Percentiles rank a stretch among this genome's conserved stretches.
Conservation (phyloP, 2,888 invertebrate genomes). For the Scaptomyza tumidula region DNA sequence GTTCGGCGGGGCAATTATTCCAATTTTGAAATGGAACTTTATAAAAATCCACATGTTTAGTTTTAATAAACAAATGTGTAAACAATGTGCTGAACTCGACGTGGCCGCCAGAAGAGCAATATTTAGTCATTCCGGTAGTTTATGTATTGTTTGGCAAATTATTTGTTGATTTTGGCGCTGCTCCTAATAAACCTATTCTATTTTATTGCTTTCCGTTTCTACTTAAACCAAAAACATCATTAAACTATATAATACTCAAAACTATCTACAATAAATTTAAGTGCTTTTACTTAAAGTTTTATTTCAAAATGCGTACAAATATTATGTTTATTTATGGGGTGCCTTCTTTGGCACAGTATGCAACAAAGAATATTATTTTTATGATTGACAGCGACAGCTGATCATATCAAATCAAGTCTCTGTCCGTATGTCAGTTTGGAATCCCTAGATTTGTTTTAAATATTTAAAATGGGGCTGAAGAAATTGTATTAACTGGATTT, state of each 20-base stretch:
- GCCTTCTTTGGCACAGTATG: slow-evolving; percentile 29
- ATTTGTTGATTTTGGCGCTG: slow-evolving; percentile 51
- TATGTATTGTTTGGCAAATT: slow-evolving; percentile 52
- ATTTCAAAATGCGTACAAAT: slow-evolving; percentile 27
- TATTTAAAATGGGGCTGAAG: background rate
- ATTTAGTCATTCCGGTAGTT: slow-evolving; percentile 55
- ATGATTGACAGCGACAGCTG: slow-evolving; percentile 65
- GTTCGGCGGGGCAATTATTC: slow-evolving; percentile 32
- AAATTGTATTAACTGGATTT: background rate
- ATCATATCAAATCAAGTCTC: slow-evolving; percentile 38
- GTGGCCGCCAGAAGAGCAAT: slow-evolving; percentile 46
- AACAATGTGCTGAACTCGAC: slow-evolving; percentile 41
- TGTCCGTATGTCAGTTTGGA: slow-evolving; percentile 34
- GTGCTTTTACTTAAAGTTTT: slow-evolving; percentile 37
- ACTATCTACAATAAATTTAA: slow-evolving; percentile 45
- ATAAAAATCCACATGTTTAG: slow-evolving; percentile 66
- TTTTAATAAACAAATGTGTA: slow-evolving; percentile 67
- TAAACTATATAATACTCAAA: slow-evolving; percentile 56
- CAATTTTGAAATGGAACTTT: slow-evolving; percentile 54
- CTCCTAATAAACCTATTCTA: slow-evolving; percentile 60
- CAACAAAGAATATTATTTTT: slow-evolving; percentile 18
- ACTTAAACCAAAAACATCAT: slow-evolving; percentile 54
- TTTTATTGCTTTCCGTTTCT: slow-evolving; percentile 75
- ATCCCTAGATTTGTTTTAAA: slow-evolving; percentile 39
- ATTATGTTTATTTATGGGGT: slow-evolving; percentile 10